Evolutionary conservation across 2,113 vertebrate species (phyloP), one percentile per base, ranked within the genome.

Genomic region (Xiphophorus hellerii): DNA sequence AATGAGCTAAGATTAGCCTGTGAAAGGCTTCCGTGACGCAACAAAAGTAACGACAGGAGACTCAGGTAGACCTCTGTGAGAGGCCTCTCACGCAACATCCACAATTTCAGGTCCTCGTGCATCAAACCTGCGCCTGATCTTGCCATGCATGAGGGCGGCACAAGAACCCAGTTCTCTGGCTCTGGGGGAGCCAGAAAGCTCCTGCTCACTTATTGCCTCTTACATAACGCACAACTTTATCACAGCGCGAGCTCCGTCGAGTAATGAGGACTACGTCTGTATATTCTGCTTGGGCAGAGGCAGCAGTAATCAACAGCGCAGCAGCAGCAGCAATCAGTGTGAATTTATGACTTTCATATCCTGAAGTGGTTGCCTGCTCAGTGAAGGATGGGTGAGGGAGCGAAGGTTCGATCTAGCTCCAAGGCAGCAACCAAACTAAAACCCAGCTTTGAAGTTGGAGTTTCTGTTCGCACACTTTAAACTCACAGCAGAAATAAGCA

Each of bases 321-420:
- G 28, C 28, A 20, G 48, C 48, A 8, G 22, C 31, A 6, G 15
- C 4, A 3, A 17, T 48, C 4, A 20, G 5, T n/a, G 70, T 51
- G 77, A 76, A 39, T 80, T 73, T 66, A 84, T 75, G 60, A 66
- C 8, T 1, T 69, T 71, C 31, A 72, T 9, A 29, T 8, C 80
- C 80, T 39, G 64, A 75, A 35, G 73, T 0, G 8, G 22, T 37
- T 0, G 29, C 66, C 48, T 39, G 29, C 54, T 13, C 8, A 11
- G 35, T 22, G 22, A 25, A 37, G 51, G 22, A 6, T 7, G 22
- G 51, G 6, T 2, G 51, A 22, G 51, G 25, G 51, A 54, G 22
- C 9, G 8, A n/a, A 58, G 25, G 25, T 58, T 10, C 7, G 6
- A 20, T 48, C 44, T 20, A 20, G 44, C 5, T 42, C 39, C 39